Evolutionary conservation across 92 coral and sea anemone genomes (phyloP).

Genomic region (Porites lobata): DNA sequence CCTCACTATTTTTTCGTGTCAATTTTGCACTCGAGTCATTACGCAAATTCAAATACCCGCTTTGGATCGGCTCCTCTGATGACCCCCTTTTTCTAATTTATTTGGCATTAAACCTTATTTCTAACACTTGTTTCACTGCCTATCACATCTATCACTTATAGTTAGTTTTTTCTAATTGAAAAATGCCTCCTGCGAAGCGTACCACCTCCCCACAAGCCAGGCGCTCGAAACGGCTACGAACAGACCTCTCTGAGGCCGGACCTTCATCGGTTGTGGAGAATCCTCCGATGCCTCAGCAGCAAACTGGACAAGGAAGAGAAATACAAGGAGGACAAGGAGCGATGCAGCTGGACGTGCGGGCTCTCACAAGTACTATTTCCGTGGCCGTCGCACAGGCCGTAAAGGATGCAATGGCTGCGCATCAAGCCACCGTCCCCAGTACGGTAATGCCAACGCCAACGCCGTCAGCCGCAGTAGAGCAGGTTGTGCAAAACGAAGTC

Average conservation of each 20-base stretch:
- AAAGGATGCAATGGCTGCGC: neutral
- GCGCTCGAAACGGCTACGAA: neutral
- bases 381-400: constrained; percentile 1
- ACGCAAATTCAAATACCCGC: too few species aligned
- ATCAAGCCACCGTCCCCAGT: neutral
- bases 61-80: too few species aligned
- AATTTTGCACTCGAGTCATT: too few species aligned
- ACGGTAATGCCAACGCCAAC: neutral
- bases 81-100: too few species aligned
- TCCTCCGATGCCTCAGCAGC: neutral
- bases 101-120: neutral
- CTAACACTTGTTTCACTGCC: neutral
- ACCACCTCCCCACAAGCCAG: neutral
- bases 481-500: neutral
- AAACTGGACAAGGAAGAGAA: too few species aligned
- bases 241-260: neutral
- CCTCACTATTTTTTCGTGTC: neutral
- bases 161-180: constrained; percentile 4
- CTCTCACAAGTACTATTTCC: neutral
- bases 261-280: neutral
- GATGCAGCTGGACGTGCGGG: constrained; percentile 3
- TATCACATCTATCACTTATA: neutral
- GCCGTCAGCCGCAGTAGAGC: neutral
- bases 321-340: neutral
- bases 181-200: constrained; percentile 16